Evolutionary conservation across 2,888 invertebrate genomes (phyloP).

Genomic region (Nowickia ferox): DNA sequence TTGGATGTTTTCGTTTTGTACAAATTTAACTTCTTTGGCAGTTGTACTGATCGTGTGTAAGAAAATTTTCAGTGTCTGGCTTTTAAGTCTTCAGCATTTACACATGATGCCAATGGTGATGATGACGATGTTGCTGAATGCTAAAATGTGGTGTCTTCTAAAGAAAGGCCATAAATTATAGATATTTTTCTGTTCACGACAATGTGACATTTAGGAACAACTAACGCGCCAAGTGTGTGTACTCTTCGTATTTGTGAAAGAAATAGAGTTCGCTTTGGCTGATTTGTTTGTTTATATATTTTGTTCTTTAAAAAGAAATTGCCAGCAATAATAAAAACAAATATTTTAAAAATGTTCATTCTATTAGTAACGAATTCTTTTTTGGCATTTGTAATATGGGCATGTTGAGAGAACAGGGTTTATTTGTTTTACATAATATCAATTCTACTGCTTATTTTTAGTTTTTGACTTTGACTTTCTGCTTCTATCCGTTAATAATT

Average conservation of each 20-base stretch:
- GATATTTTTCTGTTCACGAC: slow-evolving; percentile 66
- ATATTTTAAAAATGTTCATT: slow-evolving; percentile 38
- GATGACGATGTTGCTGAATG: slow-evolving; percentile 42
- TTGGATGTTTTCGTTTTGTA: slow-evolving; percentile 28
- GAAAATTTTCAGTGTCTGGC: slow-evolving; percentile 52
- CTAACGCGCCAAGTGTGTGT: slow-evolving; percentile 61
- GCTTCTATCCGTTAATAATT: slow-evolving; percentile 72
- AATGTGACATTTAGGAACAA: slow-evolving; percentile 76
- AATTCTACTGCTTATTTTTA: slow-evolving; percentile 33
- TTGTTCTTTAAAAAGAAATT: slow-evolving; percentile 71
- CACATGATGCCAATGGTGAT: slow-evolving; percentile 8
- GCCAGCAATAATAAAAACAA: slow-evolving; percentile 53
- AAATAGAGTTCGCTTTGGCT: slow-evolving; percentile 42
- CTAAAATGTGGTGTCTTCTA: slow-evolving; percentile 75
- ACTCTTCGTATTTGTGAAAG: slow-evolving; percentile 13
- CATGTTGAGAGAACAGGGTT: slow-evolving; percentile 43
- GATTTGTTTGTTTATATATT: slow-evolving; percentile 64
- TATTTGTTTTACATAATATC: slow-evolving; percentile 37
- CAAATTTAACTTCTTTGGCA: slow-evolving; percentile 44
- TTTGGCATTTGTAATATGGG: slow-evolving; percentile 46
- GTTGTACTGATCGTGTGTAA: slow-evolving; percentile 53
- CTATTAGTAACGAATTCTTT: slow-evolving; percentile 63
- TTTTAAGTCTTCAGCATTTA: slow-evolving; percentile 42
- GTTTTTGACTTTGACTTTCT: slow-evolving; percentile 54
- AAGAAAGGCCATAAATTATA: slow-evolving; percentile 80